Evolutionary conservation across 2,888 invertebrate genomes (phyloP).

Genomic region (Dioctria rufipes): DNA sequence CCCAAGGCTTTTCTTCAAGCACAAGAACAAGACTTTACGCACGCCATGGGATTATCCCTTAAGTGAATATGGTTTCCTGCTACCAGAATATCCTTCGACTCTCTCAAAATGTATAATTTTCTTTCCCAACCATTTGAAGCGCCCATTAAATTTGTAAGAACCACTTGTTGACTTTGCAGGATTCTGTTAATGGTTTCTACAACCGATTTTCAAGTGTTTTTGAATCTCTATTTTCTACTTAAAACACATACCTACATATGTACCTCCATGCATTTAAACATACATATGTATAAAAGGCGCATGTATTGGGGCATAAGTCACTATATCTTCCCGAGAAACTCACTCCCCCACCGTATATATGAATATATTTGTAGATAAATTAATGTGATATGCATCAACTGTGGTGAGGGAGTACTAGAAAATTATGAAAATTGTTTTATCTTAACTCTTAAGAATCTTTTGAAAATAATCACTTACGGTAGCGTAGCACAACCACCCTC

Average conservation of each 20-base stretch:
- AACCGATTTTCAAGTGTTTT: constrained; percentile 46
- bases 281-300: no score
- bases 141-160: constrained; percentile 49
- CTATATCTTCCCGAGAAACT: not conserved
- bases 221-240: constrained; percentile 44
- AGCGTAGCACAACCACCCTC: not conserved
- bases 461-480: not conserved
- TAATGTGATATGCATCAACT: not conserved
- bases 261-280: not conserved
- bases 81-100: not conserved
- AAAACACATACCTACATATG: constrained; percentile 7
- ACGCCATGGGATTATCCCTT: constrained; percentile 35
- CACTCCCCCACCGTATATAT: not conserved
- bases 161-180: constrained; percentile 47
- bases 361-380: not conserved
- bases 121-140: constrained; percentile 38
- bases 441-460: not conserved
- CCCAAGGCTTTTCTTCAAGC: not conserved
- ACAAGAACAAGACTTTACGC: constrained; percentile 24
- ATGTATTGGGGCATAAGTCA: not conserved
- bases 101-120: constrained; percentile 18
- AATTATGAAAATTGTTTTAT: constrained; percentile 14
- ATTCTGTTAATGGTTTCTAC: constrained; percentile 43
- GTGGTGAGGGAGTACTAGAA: not conserved
- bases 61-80: constrained; percentile 45